These are phyloP conservation scores for Apostichopus californicus DNA, from an alignment of 35 echinoderm and acorn worm species.

Conservation along the genomic window DNA sequence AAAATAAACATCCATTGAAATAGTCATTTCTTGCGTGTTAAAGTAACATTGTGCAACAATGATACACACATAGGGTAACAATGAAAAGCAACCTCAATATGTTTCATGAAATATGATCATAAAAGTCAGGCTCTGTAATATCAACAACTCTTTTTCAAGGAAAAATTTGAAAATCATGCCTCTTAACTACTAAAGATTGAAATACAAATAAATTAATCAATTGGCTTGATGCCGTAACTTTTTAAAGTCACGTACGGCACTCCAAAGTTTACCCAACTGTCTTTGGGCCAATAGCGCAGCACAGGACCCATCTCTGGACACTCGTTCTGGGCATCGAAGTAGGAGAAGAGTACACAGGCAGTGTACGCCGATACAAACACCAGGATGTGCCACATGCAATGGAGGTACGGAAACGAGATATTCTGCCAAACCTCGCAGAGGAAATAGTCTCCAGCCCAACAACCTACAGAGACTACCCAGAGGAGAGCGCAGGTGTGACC, in stretches of 20 bases:
- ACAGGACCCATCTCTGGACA: conserved; percentile 94
- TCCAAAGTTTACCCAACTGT: conserved; percentile 79
- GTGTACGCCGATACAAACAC: conserved; percentile 92
- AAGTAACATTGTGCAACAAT: too few species aligned
- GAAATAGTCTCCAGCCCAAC: conserved; percentile 81
- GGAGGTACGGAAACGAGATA: conserved; percentile 87
- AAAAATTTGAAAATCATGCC: too few species aligned
- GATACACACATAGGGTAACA: too few species aligned
- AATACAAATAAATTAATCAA: conserved; percentile 18
- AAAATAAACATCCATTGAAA: too few species aligned
- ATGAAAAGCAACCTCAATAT: too few species aligned
- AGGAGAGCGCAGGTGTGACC: conserved; percentile 57
- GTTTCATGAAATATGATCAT: too few species aligned
- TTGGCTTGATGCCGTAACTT: conserved; percentile 77
- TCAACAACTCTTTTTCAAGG: too few species aligned
- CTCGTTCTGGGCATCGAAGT: conserved; percentile 94
- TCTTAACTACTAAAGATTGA: too few species aligned
- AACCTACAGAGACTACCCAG: conserved; percentile 70
- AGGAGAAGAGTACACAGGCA: conserved; percentile 81
- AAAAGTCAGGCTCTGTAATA: too few species aligned
- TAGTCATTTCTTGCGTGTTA: too few species aligned
- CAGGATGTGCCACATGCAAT: conserved; percentile 97
- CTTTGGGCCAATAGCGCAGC: conserved; percentile 95
- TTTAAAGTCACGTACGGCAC: conserved; percentile 89
- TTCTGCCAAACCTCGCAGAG: conserved; percentile 89